phyloP scores from a whole-genome alignment of 2,113 vertebrate genomes.

The Tragelaphus strepsiceros region DNA sequence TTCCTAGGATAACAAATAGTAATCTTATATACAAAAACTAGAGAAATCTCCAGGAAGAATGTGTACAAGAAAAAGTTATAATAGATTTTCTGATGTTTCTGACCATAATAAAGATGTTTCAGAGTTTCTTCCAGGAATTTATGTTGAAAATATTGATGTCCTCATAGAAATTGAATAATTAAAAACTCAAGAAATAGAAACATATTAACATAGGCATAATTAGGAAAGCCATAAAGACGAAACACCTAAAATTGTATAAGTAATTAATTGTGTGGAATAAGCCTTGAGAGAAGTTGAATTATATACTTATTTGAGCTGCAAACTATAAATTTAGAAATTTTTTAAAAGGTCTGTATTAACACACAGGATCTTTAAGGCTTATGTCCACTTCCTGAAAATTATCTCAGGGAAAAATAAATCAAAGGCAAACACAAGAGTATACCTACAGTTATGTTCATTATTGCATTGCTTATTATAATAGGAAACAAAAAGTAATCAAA shows the following conservation, averaged over 20 bases:
- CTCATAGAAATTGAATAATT: neutral
- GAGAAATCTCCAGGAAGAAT: neutral
- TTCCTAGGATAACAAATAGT: neutral
- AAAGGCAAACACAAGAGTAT: neutral
- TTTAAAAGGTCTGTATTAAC: neutral
- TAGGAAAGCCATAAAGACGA: neutral
- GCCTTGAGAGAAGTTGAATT: neutral
- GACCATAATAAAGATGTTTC: neutral
- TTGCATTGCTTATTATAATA: neutral
- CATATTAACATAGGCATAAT: neutral
- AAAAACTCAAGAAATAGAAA: neutral
- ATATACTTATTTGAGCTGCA: neutral
- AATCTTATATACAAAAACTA: neutral
- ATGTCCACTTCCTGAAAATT: neutral
- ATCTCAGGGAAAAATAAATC: neutral
- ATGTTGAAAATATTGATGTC: neutral
- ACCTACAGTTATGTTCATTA: neutral
- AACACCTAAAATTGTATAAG: neutral
- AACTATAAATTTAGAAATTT: neutral
- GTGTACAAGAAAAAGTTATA: neutral
- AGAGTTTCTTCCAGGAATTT: neutral
- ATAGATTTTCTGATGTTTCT: neutral
- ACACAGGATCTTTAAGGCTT: neutral
- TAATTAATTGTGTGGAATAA: neutral
- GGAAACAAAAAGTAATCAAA: constrained; percentile 3